Conservation (phyloP, 2,797 vertebrate genomes). For the Pyrocephalus nanus region DNA sequence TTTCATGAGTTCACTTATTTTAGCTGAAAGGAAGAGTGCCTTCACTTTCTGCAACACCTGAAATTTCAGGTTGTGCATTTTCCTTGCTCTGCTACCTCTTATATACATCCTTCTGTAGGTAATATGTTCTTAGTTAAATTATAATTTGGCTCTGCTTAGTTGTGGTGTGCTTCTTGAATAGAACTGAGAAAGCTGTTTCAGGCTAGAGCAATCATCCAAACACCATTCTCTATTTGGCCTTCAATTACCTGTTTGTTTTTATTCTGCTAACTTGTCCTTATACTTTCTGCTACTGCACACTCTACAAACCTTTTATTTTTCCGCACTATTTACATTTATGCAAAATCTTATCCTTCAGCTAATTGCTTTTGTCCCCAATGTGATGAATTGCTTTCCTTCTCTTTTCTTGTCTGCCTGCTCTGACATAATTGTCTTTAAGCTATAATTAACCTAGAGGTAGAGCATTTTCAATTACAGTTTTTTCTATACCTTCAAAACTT, state of each 20-base stretch:
- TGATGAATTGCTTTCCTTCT: constrained; percentile 14
- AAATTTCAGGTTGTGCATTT: neutral
- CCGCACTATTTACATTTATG: neutral
- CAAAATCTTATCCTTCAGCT: constrained; percentile 21
- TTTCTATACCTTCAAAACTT: neutral
- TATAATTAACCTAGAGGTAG: constrained; percentile 37
- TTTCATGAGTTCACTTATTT: neutral
- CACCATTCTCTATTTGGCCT: neutral
- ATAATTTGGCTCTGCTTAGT: neutral
- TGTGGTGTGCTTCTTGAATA: neutral
- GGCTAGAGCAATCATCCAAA: neutral
- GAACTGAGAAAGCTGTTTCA: neutral
- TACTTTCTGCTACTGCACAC: neutral
- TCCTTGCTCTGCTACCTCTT: neutral
- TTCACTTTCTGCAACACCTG: neutral
- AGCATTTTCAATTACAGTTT: neutral
- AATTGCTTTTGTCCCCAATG: neutral
- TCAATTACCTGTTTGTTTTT: constrained; percentile 17
- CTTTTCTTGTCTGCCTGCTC: neutral
- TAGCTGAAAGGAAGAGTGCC: neutral
- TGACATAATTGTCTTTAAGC: neutral
- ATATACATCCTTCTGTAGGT: neutral
- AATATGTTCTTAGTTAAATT: constrained; percentile 2
- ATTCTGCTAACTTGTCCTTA: constrained; percentile 3
- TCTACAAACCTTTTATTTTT: neutral